Conservation (phyloP, 2,113 vertebrate species). For the Toxostoma redivivum region DNA sequence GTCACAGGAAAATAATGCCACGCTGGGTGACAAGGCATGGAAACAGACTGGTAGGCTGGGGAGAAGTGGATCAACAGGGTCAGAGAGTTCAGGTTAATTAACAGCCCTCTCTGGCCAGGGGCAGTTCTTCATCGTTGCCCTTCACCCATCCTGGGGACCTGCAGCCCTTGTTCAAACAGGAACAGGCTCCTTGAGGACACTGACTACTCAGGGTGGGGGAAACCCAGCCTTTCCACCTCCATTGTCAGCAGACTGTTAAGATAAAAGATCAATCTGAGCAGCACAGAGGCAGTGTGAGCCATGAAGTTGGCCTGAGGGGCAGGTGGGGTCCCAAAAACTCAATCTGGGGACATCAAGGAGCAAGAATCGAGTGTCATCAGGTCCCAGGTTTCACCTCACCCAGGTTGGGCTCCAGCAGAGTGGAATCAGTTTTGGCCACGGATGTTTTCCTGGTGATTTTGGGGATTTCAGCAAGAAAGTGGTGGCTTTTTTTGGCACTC, state of each 20-base stretch:
- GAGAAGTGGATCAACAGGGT: neutral
- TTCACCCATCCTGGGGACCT: neutral
- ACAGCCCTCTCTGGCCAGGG: neutral
- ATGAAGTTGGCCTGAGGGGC: neutral
- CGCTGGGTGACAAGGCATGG: neutral
- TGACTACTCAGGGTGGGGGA: neutral
- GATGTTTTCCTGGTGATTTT: neutral
- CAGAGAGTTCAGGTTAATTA: constrained; percentile 2
- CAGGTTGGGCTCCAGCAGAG: neutral
- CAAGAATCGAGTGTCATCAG: rapidly evolving
- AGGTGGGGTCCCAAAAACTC: neutral
- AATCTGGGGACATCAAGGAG: rapidly evolving
- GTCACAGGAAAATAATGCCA: constrained; percentile 21
- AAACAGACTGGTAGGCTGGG: neutral
- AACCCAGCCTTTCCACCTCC: rapidly evolving
- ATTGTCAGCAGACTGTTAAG: neutral
- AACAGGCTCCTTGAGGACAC: neutral
- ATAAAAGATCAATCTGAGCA: neutral
- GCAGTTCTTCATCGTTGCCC: neutral
- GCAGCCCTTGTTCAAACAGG: neutral
- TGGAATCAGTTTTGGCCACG: neutral
- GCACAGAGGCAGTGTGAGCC: neutral
- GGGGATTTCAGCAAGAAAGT: neutral
- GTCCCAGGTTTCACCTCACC: neutral
- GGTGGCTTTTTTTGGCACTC: neutral